Base-by-base conservation (phyloP, 1,140 invertebrate species). In the Penaeus indicus region DNA sequence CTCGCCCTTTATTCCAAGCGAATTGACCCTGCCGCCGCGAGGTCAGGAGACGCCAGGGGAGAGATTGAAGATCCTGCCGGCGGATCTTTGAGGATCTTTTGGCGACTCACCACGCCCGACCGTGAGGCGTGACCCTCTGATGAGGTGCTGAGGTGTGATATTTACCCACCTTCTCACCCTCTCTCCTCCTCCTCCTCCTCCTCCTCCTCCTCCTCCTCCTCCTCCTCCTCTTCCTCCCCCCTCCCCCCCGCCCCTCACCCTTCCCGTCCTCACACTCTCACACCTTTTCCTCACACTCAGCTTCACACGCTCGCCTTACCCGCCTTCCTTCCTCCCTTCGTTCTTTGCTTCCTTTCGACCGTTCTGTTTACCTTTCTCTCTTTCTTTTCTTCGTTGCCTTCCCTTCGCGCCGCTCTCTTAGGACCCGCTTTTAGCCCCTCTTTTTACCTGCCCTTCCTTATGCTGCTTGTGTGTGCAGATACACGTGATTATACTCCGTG, bases 221-320 rank as follows among this genome's bases (percentile, higher is more conserved):
- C 75, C 27, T 78, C 75, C 8, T 32, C 21, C 42, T 42, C 75
- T 1, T 32, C 27, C 27, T 18, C 42, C 42, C 27, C 75, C 42
- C 75, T 7, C 75, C 21, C 16, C 75, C 75, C 32, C 27, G 25
- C 75, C 75, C 75, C 18, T 78, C 75, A 78, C 75, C 22, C 75
- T 38, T 47, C 32, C 75, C 75, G n/a, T 78, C 75, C 18, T 47
- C 75, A 78, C n/a, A 38, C 75, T 47, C 32, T 38, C 21, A n/a
- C 32, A 27, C 21, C 21, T 27, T 38, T 47, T 47, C 32, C 32
- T 47, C 32, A 78, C n/a, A 27, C 32, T 38, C 47, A 78, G 27
- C 75, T 27, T 27, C 75, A 27, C 75, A 78, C n/a, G 47, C n/a
- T 38, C 27, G 47, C 47, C 75, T 38, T 75, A 3, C 32, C 75